Conservation (phyloP, 2,888 invertebrate genomes). For the Abrostola triplasia region DNA sequence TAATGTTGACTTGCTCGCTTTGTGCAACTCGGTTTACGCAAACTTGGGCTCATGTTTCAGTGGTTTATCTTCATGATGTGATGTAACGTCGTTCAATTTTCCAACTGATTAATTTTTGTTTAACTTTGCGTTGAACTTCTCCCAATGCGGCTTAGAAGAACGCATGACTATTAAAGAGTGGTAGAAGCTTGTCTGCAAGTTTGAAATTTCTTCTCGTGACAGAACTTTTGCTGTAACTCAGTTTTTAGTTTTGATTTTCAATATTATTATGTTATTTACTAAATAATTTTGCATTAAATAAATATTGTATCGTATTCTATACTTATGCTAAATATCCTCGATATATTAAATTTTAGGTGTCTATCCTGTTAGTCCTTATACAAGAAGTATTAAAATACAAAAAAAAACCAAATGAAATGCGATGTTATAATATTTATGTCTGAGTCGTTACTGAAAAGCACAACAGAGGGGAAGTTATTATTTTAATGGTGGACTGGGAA, state of each 20-base stretch:
- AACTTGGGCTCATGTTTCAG: conserved; percentile 53
- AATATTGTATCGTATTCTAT: too few relatives aligned
- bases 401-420: conserved; percentile 46
- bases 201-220: neutral
- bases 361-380: neutral
- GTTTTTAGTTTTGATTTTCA: neutral
- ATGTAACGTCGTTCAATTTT: conserved; percentile 56
- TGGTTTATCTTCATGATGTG: conserved; percentile 55
- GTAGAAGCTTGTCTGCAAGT: neutral
- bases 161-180: conserved; percentile 20
- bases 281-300: too few relatives aligned
- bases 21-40: conserved; percentile 59
- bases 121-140: conserved; percentile 44
- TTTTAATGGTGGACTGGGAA: conserved; percentile 81
- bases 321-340: too few relatives aligned
- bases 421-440: conserved; percentile 57
- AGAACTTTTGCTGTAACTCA: neutral
- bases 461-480: conserved; percentile 80
- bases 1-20: conserved; percentile 67
- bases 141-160: conserved; percentile 29
- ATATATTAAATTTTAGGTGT: neutral
- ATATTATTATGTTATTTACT: neutral
- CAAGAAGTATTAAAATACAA: conserved; percentile 14
- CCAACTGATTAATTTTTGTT: conserved; percentile 55
- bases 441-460: conserved; percentile 70